Evolutionary conservation across 2,888 invertebrate genomes (phyloP), one percentile per base, ranked within the genome.

Genomic region (Scelioninae gen. 1): DNA sequence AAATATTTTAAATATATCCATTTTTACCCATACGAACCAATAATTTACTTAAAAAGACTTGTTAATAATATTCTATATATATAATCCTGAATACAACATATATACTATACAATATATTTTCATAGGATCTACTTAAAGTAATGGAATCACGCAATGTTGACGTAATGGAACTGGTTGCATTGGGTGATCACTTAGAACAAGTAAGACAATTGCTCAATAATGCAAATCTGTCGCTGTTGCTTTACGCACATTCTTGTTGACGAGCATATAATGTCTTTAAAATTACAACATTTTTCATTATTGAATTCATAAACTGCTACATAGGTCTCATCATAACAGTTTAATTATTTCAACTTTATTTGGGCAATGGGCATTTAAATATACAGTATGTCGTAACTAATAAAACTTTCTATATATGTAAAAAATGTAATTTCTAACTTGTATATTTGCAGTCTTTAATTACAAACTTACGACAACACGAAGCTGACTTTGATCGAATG

Each of bases 401-500:
- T n/a, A n/a, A n/a, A n/a, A n/a, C n/a, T n/a, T n/a, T n/a, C n/a
- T n/a, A n/a, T n/a, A n/a, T n/a, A n/a, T n/a, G n/a, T n/a, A n/a
- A n/a, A n/a, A n/a, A n/a, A n/a, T n/a, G n/a, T n/a, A n/a, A n/a
- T n/a, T n/a, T n/a, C n/a, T n/a, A n/a, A n/a, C n/a, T 45, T 40
- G 31, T 16, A 49, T 47, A 16, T 62, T 62, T 93, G 63, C 94
- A 97, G 96, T 95, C 96, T 66, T 94, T 98, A 87, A 94, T 96
- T 85, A 94, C 95, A 88, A 96, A 94, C 90, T 93, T 97, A 85
- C 95, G 96, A 88, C 96, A 97, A 91, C 96, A 97, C 84, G 97
- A 98, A 93, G 94, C 95, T 15, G 97, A 97, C 88, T 96, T 97
- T 84, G 97, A 98, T 90, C 96, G 97, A 93, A 93, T 97, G 91